These are phyloP conservation scores for Pristionchus exspectatus DNA, from an alignment of 2,888 invertebrate genomes.

Conservation along the genomic window DNA sequence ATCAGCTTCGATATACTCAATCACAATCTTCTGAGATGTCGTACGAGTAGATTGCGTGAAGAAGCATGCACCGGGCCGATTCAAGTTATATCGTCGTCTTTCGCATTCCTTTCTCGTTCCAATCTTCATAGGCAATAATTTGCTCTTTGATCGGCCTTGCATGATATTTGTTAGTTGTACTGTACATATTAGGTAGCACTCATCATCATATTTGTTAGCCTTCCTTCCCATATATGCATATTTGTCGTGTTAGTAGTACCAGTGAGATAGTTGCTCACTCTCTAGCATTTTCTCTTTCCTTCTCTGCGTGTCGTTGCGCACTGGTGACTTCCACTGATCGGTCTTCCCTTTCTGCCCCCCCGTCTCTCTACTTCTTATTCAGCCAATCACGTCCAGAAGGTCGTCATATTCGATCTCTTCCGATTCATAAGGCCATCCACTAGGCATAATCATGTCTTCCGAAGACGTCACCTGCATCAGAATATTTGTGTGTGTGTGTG, in stretches of 20 bases:
- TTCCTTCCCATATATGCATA: background rate
- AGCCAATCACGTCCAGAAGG: background rate
- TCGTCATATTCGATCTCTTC: slow-evolving; percentile 42
- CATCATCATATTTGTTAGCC: slow-evolving; percentile 36
- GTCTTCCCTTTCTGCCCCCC: background rate
- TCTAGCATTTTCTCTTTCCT: slow-evolving; percentile 12
- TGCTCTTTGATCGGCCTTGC: background rate
- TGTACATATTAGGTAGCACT: slow-evolving; percentile 20
- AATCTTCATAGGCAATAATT: no score
- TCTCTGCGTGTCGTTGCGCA: background rate
- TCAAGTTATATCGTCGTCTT: background rate
- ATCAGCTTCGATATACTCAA: slow-evolving; percentile 31
- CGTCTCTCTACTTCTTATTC: no score
- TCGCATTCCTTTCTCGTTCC: background rate
- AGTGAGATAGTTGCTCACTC: background rate
- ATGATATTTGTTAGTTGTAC: background rate
- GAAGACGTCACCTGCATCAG: slow-evolving; percentile 34
- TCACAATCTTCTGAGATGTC: slow-evolving; percentile 53
- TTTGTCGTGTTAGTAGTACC: background rate
- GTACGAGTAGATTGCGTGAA: background rate
- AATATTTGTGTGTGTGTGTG: slow-evolving; percentile 44
- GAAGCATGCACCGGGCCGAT: background rate
- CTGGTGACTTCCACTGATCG: slow-evolving; percentile 9
- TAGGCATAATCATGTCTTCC: slow-evolving; percentile 24
- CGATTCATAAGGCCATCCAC: background rate